Conservation (phyloP, 2,113 vertebrate species). For the Mixornis gularis region DNA sequence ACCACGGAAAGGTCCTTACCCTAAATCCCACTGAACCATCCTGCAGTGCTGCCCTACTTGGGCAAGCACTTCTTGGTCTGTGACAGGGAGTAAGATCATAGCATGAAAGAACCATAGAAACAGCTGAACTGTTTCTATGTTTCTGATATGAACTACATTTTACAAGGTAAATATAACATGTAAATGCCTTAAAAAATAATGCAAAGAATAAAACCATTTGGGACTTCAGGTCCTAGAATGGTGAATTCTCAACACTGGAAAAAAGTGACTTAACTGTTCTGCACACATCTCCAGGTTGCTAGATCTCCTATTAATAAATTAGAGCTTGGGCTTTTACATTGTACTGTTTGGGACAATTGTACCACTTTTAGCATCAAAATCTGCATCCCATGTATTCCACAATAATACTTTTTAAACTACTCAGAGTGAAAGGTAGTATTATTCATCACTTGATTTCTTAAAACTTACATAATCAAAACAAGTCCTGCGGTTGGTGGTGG, state of each 20-base stretch:
- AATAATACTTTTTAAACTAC: not conserved
- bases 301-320: not conserved
- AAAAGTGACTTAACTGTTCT: not conserved
- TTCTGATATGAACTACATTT: not conserved
- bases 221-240: not conserved
- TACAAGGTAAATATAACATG: not conserved
- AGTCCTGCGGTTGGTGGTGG: not conserved
- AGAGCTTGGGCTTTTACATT: not conserved
- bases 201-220: not conserved
- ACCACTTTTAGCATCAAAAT: constrained; percentile 11
- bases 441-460: not conserved
- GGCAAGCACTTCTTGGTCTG: not conserved
- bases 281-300: not conserved
- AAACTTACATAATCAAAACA: constrained; percentile 16
- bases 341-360: not conserved
- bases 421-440: not conserved
- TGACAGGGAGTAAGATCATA: not conserved
- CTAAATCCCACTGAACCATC: not conserved
- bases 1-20: not conserved
- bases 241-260: not conserved
- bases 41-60: not conserved
- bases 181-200: not conserved
- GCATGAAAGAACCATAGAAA: not conserved
- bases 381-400: not conserved
- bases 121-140: not conserved